A percentile compares a stretch with the other conserved stretches of the same genome.
Conservation (phyloP, 2,797 vertebrate genomes). For the Acanthiza pusilla region DNA sequence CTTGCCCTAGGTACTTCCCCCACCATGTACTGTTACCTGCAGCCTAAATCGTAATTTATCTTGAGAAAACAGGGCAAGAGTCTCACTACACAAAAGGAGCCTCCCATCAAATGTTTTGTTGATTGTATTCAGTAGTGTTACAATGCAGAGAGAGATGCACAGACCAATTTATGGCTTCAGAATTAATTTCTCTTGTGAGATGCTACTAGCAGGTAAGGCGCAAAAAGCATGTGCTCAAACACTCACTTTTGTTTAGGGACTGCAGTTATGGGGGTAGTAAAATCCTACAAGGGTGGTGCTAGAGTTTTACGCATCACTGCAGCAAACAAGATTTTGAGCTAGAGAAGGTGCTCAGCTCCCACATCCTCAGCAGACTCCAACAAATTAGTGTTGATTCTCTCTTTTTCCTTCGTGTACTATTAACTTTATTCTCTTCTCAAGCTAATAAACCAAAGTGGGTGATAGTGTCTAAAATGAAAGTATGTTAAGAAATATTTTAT, state of each 20-base stretch:
- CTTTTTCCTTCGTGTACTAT: neutral
- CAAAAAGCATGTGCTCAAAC: neutral
- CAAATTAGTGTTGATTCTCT: neutral
- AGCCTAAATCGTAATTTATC: neutral
- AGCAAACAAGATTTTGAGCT: neutral
- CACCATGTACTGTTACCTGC: accelerated
- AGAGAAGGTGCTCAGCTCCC: neutral
- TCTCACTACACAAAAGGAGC: neutral
- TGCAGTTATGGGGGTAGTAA: neutral
- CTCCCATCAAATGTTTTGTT: neutral
- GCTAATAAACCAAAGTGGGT: neutral
- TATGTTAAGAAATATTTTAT: neutral
- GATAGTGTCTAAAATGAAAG: neutral
- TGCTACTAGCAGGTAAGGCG: neutral
- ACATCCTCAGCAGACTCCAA: neutral
- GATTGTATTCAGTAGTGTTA: neutral
- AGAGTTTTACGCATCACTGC: neutral
- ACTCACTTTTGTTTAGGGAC: neutral
- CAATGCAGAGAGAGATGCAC: neutral
- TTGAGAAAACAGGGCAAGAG: neutral
- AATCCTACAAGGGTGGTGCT: neutral
- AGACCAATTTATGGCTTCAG: neutral
- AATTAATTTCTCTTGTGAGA: neutral
- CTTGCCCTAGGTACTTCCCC: neutral
- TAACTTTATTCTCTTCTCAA: neutral